Percentiles rank a stretch among this genome's conserved stretches.
Evolutionary conservation across 2,797 vertebrate genomes (phyloP).

Genomic region (Sebastolobus altivelis): DNA sequence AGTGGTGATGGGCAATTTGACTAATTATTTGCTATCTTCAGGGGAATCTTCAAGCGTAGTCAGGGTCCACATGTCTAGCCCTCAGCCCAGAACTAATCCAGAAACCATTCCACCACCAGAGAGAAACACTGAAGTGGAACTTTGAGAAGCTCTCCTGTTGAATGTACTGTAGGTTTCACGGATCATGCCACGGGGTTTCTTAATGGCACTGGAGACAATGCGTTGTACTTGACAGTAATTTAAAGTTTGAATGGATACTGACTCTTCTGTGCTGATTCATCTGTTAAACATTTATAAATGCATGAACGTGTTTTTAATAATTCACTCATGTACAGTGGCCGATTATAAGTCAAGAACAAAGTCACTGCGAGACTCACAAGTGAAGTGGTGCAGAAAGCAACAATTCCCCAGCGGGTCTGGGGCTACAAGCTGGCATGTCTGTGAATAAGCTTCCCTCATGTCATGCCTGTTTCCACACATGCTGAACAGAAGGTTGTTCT

Average conservation of each 20-base stretch:
- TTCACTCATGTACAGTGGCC: conserved; percentile 19
- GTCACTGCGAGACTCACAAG: conserved; percentile 28
- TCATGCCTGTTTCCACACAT: conserved; percentile 44
- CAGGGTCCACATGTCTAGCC: not conserved
- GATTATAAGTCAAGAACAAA: conserved; percentile 37
- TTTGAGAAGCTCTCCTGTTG: conserved; percentile 4
- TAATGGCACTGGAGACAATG: not conserved
- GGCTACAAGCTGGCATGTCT: conserved; percentile 49
- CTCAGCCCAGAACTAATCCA: not conserved
- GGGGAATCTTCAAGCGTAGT: conserved; percentile 9
- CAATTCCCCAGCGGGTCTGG: conserved; percentile 37
- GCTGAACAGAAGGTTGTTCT: conserved; percentile 44
- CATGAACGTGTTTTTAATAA: conserved; percentile 5
- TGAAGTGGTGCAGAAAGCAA: conserved; percentile 44
- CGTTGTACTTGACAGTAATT: conserved; percentile 4
- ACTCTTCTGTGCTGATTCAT: not conserved
- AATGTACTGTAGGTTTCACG: not conserved
- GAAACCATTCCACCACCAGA: not conserved
- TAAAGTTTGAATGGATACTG: not conserved
- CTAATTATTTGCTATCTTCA: not conserved
- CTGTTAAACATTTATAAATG: conserved; percentile 1
- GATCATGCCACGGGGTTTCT: not conserved
- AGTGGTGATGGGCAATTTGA: not conserved
- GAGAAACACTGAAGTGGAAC: not conserved
- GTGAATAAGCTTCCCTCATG: conserved; percentile 41